Evolutionary conservation across 1,140 invertebrate genomes (phyloP), one percentile per base, ranked within the genome.

Genomic region (Temnothorax curvispinosus): DNA sequence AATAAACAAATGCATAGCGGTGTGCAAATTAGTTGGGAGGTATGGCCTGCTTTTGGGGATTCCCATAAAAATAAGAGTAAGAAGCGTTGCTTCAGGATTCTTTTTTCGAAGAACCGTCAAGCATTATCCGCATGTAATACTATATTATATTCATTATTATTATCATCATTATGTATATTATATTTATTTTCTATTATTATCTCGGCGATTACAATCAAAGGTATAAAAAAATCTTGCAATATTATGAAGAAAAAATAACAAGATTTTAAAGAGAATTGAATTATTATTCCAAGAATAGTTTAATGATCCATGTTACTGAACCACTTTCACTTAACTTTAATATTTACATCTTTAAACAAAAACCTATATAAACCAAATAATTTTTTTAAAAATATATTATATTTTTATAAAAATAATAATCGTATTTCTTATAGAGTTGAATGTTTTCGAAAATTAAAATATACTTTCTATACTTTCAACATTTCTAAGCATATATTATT

Each of bases 1-100:
- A 78, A 86, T 84, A 90, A 90, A 91, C 58, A 90, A 91, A 87
- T 85, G 65, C 60, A 27, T 6, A 13, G 52, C n/a, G 9, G 67
- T 56, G 76, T 72, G 65, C 64, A 88, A 90, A 88, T 90, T 88
- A 90, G 58, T 54, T 52, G 58, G 9, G 58, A 38, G 47, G 81
- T 82, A 60, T 32, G 50, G 35, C 41, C 41, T 18, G 27, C 58
- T 87, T 35, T 56, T n/a, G 58, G 56, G 35, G 50, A 89, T 87
- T 80, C 52, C 58, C 69, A 27, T 27, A 27, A 27, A 27, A 27
- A 27, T 27, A 27, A 27, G 27, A 35, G 18, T 44, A 35, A 18
- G 6, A 58, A 65, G 56, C 58, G 67, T 90, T 87, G 82, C 74
- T 62, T 87, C 75, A 3, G 50, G 41, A 90, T 90, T 88, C 50